Base-by-base conservation (phyloP, 2,797 vertebrate genomes). In the Bovichtus diacanthus region DNA sequence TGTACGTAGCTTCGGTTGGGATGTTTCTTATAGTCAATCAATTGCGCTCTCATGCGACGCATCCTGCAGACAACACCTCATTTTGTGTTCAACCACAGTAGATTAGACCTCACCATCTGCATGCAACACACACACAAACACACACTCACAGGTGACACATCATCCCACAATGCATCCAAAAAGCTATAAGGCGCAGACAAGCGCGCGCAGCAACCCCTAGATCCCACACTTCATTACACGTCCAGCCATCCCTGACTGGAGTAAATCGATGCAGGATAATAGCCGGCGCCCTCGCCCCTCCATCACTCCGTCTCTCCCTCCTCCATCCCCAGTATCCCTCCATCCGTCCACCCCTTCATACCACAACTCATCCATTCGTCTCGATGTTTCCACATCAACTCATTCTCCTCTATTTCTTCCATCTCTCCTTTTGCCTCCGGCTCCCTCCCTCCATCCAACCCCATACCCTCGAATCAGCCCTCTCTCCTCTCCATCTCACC, bases 211-310 rank as follows among this genome's bases (percentile, higher is more conserved):
- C 91, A 85, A 89, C 89, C 90, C 90, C 91, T 61, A 88, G 89
- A 93, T 93, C 92, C 91, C 92, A 92, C 92, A 90, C 92, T 92
- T 93, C 92, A 94, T 93, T 93, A 93, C 90, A 1, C 56, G 36
- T 82, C 84, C 90, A 88, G 90, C 90, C 92, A 92, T 90, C 90
- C 92, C 85, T 91, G 90, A 92, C 92, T 81, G 82, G 87, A 93
- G 90, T 85, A 91, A 93, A 94, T 94, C 90, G 90, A 93, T 94
- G 90, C 84, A 86, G 90, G 90, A 92, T 92, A 93, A 93, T 92
- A 91, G 90, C 88, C 79, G 76, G 81, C 64, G 27, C 86, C 82
- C 86, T 83, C 83, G 46, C 74, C 73, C 87, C 87, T 85, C 72
- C 85, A 70, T 78, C 74, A 21, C 80, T 81, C 70, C n/a, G 5